Conservation (phyloP, 2,113 vertebrate species). For the Thalassarche chlororhynchos region DNA sequence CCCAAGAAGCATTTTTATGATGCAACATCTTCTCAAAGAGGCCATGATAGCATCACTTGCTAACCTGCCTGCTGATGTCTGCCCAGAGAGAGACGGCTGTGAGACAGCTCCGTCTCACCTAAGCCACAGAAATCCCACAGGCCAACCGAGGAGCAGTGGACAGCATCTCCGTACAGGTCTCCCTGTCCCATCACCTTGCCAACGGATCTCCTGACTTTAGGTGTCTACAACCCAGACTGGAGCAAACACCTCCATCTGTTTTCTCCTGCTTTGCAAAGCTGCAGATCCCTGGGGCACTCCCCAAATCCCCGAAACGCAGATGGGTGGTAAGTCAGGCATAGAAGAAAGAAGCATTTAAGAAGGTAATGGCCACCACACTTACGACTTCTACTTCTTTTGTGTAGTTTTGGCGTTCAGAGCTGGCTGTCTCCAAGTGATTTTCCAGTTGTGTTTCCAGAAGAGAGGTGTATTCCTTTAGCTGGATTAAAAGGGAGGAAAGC, state of each 20-base stretch:
- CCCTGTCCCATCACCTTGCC: not conserved
- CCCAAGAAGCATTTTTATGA: not conserved
- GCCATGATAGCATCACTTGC: not conserved
- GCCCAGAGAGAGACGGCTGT: not conserved
- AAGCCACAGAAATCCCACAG: not conserved
- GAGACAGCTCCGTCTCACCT: not conserved
- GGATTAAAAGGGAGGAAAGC: not conserved
- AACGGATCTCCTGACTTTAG: not conserved
- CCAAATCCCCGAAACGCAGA: rapidly evolving
- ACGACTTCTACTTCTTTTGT: conserved; percentile 84
- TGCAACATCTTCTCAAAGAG: not conserved
- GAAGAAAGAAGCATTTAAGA: not conserved
- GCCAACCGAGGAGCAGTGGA: not conserved
- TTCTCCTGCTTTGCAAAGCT: not conserved
- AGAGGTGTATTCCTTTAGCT: conserved; percentile 87
- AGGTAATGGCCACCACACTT: not conserved
- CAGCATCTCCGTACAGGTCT: not conserved
- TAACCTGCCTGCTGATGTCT: not conserved
- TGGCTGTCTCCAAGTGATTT: conserved; percentile 84
- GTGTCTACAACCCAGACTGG: not conserved
- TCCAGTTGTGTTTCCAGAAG: conserved; percentile 89
- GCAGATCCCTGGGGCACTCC: not conserved
- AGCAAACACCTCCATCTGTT: not conserved
- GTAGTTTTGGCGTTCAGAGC: conserved; percentile 77
- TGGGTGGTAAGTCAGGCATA: not conserved